These are phyloP conservation scores for Sipha flava DNA, from an alignment of 1,140 invertebrate species.

Conservation along the genomic window DNA sequence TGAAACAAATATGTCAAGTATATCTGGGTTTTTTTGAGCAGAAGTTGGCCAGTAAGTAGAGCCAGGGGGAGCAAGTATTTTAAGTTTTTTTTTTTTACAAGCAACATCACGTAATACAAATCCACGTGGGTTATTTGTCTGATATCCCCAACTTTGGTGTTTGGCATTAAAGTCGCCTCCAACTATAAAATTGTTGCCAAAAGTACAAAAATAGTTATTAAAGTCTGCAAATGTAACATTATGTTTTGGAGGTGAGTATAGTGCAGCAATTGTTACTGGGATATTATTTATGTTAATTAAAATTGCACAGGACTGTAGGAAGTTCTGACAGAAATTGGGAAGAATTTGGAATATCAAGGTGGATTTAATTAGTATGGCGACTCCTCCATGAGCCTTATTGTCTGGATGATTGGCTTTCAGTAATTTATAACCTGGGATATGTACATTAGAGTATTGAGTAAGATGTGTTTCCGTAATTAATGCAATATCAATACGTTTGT, in stretches of 20 bases:
- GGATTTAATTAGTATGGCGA: background rate
- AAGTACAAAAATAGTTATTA: background rate
- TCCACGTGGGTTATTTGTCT: conserved; percentile 40
- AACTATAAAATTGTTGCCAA: too few relatives aligned
- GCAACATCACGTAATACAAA: conserved; percentile 39
- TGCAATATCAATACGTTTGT: conserved; percentile 35
- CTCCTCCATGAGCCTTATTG: background rate
- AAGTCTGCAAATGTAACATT: background rate
- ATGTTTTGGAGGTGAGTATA: conserved; percentile 21
- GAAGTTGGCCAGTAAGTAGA: conserved; percentile 2
- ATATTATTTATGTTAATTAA: background rate
- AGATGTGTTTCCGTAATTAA: conserved; percentile 36
- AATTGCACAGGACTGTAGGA: background rate
- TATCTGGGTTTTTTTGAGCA: background rate
- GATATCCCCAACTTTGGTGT: too few relatives aligned
- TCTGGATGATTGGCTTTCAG: background rate
- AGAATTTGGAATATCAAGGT: background rate
- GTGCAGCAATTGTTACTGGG: background rate
- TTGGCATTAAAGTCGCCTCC: too few relatives aligned
- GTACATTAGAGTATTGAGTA: conserved; percentile 31
- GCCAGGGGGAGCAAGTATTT: background rate
- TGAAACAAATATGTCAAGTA: conserved; percentile 9
- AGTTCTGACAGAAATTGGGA: background rate
- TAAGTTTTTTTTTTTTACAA: conserved; percentile 34
- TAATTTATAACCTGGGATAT: conserved; percentile 11